Conservation (phyloP, 2,797 vertebrate species). For the Sebastes melanostomus region DNA sequence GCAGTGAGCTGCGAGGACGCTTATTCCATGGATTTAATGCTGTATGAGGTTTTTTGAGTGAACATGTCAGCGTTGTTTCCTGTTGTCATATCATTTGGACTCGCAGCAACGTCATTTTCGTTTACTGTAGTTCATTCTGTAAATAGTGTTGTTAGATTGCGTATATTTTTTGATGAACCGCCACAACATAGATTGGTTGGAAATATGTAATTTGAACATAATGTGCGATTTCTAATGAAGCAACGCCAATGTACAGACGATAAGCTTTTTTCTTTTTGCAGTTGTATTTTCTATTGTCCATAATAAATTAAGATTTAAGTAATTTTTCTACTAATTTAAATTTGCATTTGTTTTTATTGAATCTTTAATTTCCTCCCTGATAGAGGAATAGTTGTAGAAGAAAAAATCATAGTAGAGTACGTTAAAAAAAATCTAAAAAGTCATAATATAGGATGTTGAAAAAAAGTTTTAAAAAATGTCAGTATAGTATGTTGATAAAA, state of each 20-base stretch:
- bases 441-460: no score
- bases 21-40: background rate
- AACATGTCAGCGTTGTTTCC: slow-evolving; percentile 1
- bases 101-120: background rate
- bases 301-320: slow-evolving; percentile 91
- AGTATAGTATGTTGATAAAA: no score
- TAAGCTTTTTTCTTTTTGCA: slow-evolving; percentile 76
- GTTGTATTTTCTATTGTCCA: slow-evolving; percentile 89
- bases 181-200: slow-evolving; percentile 36
- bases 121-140: slow-evolving; percentile 62
- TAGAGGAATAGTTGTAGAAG: background rate
- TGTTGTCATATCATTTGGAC: background rate
- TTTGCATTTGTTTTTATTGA: background rate
- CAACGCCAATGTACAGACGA: slow-evolving; percentile 86
- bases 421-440: no score
- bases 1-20: background rate
- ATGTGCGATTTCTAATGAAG: slow-evolving; percentile 70
- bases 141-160: slow-evolving; percentile 74
- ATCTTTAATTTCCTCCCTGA: background rate
- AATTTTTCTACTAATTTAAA: slow-evolving; percentile 68
- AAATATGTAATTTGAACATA: slow-evolving; percentile 51
- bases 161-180: slow-evolving; percentile 78
- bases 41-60: background rate
- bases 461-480: no score
- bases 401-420: no score